Conservation (phyloP, 2,797 vertebrate genomes). For the Adelosebastes latens region DNA sequence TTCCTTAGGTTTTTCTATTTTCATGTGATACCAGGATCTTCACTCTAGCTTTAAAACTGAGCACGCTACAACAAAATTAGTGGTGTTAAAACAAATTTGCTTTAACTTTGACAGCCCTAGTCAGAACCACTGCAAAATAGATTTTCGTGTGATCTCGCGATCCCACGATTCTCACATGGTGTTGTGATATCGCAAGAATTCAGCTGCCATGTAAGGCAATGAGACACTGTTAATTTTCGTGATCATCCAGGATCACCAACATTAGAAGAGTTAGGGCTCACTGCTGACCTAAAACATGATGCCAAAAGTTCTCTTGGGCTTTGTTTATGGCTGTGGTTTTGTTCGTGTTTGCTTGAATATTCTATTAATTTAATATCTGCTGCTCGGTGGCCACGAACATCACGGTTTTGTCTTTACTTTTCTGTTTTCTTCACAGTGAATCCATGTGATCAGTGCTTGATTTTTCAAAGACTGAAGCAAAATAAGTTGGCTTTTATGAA, state of each 20-base stretch:
- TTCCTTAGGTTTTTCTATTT: no score
- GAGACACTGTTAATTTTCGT: background rate
- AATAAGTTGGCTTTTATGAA: background rate
- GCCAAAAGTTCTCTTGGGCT: background rate
- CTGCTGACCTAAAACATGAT: background rate
- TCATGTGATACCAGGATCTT: no score
- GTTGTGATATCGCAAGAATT: background rate
- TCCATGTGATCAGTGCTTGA: background rate
- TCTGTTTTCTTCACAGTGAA: background rate
- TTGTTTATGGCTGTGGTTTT: background rate
- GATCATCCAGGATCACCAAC: background rate
- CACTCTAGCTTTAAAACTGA: no score
- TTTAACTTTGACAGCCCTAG: no score
- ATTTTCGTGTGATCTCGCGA: background rate
- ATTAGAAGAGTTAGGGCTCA: background rate
- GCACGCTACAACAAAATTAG: no score
- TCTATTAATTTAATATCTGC: background rate
- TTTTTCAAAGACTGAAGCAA: background rate
- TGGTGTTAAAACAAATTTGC: no score
- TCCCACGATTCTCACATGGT: background rate
- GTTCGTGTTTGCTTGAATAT: background rate
- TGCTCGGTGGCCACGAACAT: background rate
- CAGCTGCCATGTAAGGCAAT: background rate
- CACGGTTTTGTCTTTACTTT: background rate
- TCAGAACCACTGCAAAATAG: no score